Conservation (phyloP, 2,797 vertebrate species). For the Chrosomus eos region DNA sequence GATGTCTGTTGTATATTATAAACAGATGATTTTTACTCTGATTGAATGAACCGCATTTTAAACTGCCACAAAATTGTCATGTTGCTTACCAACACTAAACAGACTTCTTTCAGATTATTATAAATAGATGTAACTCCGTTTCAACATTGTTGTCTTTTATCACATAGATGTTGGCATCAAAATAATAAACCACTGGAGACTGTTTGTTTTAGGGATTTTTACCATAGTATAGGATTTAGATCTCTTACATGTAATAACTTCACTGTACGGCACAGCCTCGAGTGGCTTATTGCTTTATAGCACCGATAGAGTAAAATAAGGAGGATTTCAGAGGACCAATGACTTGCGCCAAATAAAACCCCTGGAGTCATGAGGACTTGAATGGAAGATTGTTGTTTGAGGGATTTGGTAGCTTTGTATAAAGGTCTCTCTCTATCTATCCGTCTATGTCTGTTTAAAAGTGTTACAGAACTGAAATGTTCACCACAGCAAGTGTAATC, state of each 20-base stretch:
- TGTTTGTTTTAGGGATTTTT: background rate
- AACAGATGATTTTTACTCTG: background rate
- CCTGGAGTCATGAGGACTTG: background rate
- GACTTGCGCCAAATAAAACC: background rate
- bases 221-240: background rate
- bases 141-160: background rate
- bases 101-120: background rate
- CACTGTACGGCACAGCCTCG: background rate
- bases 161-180: background rate
- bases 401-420: constrained; percentile 20
- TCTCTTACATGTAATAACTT: background rate
- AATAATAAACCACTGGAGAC: background rate
- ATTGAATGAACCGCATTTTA: background rate
- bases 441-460: background rate
- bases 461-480: background rate
- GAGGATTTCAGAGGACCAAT: background rate
- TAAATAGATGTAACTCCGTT: background rate
- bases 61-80: background rate
- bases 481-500: background rate
- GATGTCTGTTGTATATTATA: background rate
- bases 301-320: background rate
- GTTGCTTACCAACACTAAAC: background rate
- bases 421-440: constrained; percentile 12
- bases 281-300: constrained; percentile 15
- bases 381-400: background rate